These are phyloP conservation scores for Drosophila kokeensis DNA, from an alignment of 2,888 invertebrate species.

Conservation along the genomic window DNA sequence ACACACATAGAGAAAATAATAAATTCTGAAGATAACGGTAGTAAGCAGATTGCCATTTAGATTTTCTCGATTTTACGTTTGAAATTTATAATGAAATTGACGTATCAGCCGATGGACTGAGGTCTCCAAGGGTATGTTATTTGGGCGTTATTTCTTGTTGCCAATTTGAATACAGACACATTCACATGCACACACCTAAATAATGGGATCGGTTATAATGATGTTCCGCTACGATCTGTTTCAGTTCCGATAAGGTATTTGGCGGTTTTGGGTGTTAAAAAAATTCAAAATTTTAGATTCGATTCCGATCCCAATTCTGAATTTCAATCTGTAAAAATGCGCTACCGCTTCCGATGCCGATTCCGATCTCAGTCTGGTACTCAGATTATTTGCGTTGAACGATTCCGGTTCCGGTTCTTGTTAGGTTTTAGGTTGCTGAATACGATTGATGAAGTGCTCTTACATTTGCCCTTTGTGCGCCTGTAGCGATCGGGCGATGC, in stretches of 20 bases:
- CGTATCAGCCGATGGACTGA: background rate
- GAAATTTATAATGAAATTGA: no score
- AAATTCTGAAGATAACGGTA: background rate
- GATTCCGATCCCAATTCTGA: background rate
- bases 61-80: background rate
- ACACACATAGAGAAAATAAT: background rate
- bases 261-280: no score
- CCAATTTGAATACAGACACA: no score
- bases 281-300: background rate
- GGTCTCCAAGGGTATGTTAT: background rate
- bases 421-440: background rate
- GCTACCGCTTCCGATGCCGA: background rate
- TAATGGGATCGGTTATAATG: background rate
- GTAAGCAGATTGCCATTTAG: no score
- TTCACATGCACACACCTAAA: background rate
- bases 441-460: conserved; percentile 57
- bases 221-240: background rate
- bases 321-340: background rate
- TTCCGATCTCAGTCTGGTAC: background rate
- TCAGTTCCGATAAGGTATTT: background rate
- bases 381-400: background rate
- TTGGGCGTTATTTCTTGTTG: background rate
- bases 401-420: background rate
- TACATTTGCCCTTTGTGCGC: conserved; percentile 88
- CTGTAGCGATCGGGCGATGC: conserved; percentile 89